Evolutionary conservation across 1,140 invertebrate species (phyloP).

Genomic region (Euglossa dilemma): DNA sequence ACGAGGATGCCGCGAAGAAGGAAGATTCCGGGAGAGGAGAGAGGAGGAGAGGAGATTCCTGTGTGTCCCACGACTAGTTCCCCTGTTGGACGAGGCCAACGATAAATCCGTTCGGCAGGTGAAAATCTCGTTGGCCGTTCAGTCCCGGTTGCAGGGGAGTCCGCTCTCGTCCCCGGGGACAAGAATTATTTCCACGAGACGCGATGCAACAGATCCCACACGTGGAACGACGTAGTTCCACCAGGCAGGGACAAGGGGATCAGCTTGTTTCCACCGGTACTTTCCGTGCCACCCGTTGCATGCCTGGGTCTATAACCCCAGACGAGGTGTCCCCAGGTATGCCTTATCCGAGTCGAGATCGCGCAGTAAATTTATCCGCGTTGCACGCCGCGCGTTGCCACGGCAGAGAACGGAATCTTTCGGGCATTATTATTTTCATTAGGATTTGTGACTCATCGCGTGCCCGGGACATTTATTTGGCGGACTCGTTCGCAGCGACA

Average conservation of each 20-base stretch:
- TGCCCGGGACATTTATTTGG: slow-evolving; percentile 61
- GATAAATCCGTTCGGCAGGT: slow-evolving; percentile 57
- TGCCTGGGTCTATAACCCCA: slow-evolving; percentile 72
- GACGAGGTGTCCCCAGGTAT: slow-evolving; percentile 79
- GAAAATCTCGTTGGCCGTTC: slow-evolving; percentile 46
- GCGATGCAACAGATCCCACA: slow-evolving; percentile 56
- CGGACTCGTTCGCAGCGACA: slow-evolving; percentile 43
- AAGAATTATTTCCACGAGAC: slow-evolving; percentile 75
- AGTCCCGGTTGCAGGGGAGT: slow-evolving; percentile 18
- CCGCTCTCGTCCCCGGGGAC: slow-evolving; percentile 6
- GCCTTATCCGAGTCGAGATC: slow-evolving; percentile 77
- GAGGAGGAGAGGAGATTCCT: background rate
- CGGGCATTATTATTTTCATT: slow-evolving; percentile 78
- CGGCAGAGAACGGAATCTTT: slow-evolving; percentile 66
- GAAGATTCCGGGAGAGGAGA: slow-evolving; percentile 32
- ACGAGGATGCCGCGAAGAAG: background rate
- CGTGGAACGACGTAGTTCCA: slow-evolving; percentile 34
- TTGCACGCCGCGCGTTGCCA: slow-evolving; percentile 57
- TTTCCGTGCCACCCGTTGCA: slow-evolving; percentile 67
- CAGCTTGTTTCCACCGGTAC: slow-evolving; percentile 43
- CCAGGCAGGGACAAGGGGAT: slow-evolving; percentile 17
- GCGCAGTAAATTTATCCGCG: slow-evolving; percentile 79
- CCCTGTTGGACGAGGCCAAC: background rate
- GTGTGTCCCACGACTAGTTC: background rate
- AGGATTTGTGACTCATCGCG: slow-evolving; percentile 79